phyloP scores from a whole-genome alignment of 2,888 invertebrate species.

The Diachrysia chrysitis region DNA sequence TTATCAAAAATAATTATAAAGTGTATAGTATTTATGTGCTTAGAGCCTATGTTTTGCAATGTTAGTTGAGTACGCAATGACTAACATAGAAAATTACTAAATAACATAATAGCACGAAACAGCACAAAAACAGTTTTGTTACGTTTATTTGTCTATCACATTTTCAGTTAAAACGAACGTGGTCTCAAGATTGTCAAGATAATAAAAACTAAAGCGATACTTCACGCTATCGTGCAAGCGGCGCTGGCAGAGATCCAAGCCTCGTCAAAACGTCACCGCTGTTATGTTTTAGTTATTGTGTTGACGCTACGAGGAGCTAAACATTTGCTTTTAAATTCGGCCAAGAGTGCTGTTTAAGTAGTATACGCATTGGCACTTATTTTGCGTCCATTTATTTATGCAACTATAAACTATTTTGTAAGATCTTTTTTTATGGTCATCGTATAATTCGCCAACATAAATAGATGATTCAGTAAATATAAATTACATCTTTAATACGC shows the following conservation, averaged over 20 bases:
- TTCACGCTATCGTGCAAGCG: slow-evolving; percentile 25
- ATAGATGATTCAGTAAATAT: too few relatives aligned
- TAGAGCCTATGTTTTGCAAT: too few relatives aligned
- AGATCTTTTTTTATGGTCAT: too few relatives aligned
- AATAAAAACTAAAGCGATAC: slow-evolving; percentile 14
- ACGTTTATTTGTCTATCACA: neutral
- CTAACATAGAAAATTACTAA: too few relatives aligned
- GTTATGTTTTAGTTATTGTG: slow-evolving; percentile 48
- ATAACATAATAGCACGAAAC: too few relatives aligned
- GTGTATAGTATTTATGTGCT: too few relatives aligned
- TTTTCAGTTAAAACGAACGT: neutral
- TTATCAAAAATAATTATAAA: too few relatives aligned
- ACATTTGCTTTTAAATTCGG: slow-evolving; percentile 44
- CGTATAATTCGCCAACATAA: too few relatives aligned
- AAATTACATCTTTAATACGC: too few relatives aligned
- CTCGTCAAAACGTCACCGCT: slow-evolving; percentile 50
- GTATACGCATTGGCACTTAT: neutral
- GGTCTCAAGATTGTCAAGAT: neutral
- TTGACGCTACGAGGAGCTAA: slow-evolving; percentile 51
- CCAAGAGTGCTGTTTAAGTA: slow-evolving; percentile 10
- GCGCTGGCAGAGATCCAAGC: slow-evolving; percentile 50
- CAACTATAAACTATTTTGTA: neutral
- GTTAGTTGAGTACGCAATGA: too few relatives aligned
- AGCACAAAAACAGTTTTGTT: too few relatives aligned
- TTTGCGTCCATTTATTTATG: neutral